These are phyloP conservation scores for Sebastes umbrosus DNA, from an alignment of 2,797 vertebrate genomes.

Conservation along the genomic window DNA sequence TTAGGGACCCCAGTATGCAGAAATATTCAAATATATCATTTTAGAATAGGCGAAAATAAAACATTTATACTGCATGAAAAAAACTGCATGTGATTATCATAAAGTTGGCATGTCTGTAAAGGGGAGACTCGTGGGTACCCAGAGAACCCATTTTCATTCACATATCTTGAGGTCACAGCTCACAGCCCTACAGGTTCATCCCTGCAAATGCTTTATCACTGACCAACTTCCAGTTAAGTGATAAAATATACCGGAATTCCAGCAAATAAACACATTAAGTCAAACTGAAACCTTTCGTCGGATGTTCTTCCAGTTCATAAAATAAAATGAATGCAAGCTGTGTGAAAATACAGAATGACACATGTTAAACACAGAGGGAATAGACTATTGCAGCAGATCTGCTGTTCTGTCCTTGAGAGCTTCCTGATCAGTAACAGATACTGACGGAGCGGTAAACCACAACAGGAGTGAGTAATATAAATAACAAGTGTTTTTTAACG, in stretches of 20 bases:
- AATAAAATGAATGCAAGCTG: neutral
- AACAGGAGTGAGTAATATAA: neutral
- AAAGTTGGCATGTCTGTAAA: no score
- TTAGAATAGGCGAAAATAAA: no score
- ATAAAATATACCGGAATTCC: neutral
- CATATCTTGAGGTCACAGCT: neutral
- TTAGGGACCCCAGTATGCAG: no score
- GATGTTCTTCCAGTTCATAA: neutral
- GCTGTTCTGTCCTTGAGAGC: slow-evolving; percentile 33
- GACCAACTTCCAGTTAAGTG: neutral
- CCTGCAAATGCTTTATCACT: neutral
- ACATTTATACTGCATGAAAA: no score
- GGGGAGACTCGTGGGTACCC: no score
- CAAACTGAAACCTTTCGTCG: neutral
- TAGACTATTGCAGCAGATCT: neutral
- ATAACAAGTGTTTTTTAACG: neutral
- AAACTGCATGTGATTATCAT: no score
- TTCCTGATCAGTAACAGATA: slow-evolving; percentile 45
- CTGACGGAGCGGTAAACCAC: neutral
- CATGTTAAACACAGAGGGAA: neutral
- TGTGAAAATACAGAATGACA: neutral
- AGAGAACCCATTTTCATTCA: no score
- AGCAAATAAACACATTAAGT: neutral
- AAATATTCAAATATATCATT: no score
- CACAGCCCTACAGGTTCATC: neutral